A percentile compares a stretch with the other conserved stretches of the same genome.
These are phyloP conservation scores for Eremophila alpestris DNA, from an alignment of 2,797 vertebrate genomes.

Conservation along the genomic window DNA sequence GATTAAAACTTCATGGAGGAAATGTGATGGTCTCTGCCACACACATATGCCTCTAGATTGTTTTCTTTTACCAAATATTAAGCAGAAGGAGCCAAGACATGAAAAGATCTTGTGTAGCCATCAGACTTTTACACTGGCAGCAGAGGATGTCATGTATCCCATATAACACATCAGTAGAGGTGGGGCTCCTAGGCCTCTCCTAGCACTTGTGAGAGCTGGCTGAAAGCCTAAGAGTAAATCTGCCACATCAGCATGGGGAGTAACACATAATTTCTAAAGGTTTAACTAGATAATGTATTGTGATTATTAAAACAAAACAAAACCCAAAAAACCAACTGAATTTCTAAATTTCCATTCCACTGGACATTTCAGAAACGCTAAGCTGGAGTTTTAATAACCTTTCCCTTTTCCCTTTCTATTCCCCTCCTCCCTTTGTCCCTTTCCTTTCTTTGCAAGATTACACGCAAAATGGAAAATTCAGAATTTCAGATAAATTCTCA, in stretches of 20 bases:
- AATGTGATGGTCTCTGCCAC: not conserved
- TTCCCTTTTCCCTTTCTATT: not conserved
- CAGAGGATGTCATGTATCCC: not conserved
- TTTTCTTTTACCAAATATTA: not conserved
- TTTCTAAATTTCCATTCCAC: not conserved
- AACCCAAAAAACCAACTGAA: too few relatives aligned
- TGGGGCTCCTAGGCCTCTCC: not conserved
- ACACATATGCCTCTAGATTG: not conserved
- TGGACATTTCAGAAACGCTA: not conserved
- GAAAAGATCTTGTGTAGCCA: not conserved
- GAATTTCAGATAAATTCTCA: not conserved
- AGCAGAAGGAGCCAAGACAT: not conserved
- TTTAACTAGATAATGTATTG: not conserved
- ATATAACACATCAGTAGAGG: not conserved
- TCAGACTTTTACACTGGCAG: not conserved
- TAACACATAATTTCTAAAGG: not conserved
- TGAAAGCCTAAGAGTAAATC: not conserved
- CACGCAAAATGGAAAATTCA: not conserved
- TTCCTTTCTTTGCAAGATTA: not conserved
- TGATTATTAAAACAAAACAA: not conserved
- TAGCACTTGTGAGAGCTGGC: not conserved
- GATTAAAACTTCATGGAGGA: not conserved
- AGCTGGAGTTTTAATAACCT: not conserved
- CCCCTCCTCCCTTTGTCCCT: not conserved
- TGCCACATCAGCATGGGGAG: not conserved